Evolutionary conservation across 2,113 vertebrate genomes (phyloP), one percentile per base, ranked within the genome.

Genomic region (Ceyx melanurus): DNA sequence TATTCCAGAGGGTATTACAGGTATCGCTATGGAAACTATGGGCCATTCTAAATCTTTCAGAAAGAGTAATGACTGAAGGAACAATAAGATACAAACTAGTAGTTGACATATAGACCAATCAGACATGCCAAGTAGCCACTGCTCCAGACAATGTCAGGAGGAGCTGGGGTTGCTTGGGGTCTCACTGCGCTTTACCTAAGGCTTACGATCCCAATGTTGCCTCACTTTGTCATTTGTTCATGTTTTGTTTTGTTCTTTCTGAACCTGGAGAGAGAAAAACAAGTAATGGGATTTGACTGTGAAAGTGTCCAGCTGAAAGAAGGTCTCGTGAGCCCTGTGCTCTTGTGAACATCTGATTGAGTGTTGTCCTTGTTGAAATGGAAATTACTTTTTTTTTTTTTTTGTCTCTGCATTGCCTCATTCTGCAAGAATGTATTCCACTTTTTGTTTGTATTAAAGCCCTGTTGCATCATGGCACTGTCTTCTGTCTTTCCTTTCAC

Each of bases 361-460:
- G 16, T 72, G 74, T 40, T n/a, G 73, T 74, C 51, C 73, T 22
- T 46, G 50, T 50, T 48, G 71, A 33, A 62, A 29, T 21, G 75
- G 78, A 79, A 86, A 86, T 70, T 3, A 67, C 4, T 5, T 73
- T 89, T 78, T 82, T 85, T 85, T 71, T 5, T 73, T 89, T 78
- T 82, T 85, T 85, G 75, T 71, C 68, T 66, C 64, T 83, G 56
- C 29, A 6, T 71, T 66, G 85, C 82, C 79, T 83, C 68, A 33
- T 66, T 68, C 85, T 82, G 42, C 66, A 61, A 61, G 88, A 86
- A 82, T 57, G 57, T 82, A 25, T 54, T 64, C 48, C 90, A 37
- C 75, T 64, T 74, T 62, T 87, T 71, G 82, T 91, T 91, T 73
- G 64, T 86, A 96, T 95, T 96, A 96, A 96, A 96, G 18, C 43